phyloP scores from a whole-genome alignment of 64 coral and sea anemone genomes.

The Porites lutea region DNA sequence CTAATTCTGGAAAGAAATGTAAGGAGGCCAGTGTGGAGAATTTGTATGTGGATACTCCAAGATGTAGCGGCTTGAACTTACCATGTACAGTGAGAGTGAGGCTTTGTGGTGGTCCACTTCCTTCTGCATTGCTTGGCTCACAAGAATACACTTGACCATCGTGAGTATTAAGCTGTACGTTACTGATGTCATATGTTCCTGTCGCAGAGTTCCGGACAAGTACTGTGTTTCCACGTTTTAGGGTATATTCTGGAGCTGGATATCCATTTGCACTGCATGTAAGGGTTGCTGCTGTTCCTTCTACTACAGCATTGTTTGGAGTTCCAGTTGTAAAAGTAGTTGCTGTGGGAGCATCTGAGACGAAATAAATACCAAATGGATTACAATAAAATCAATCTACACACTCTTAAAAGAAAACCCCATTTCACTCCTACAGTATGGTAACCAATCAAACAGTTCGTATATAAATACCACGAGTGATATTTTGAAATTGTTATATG shows the following conservation, averaged over 20 bases:
- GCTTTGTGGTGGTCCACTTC: slow-evolving; percentile 39
- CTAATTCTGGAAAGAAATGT: too few species aligned
- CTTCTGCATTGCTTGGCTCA: slow-evolving; percentile 39
- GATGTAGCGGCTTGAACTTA: neutral
- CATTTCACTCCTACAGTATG: too few species aligned
- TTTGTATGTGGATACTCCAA: too few species aligned
- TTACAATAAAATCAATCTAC: neutral
- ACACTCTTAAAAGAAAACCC: too few species aligned
- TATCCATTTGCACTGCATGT: slow-evolving; percentile 74
- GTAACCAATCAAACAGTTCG: too few species aligned
- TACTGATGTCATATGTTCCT: neutral
- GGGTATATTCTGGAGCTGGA: slow-evolving; percentile 63
- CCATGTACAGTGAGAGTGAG: slow-evolving; percentile 50
- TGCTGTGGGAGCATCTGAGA: slow-evolving; percentile 56
- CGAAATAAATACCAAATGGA: neutral
- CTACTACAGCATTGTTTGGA: slow-evolving; percentile 26
- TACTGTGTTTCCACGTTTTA: slow-evolving; percentile 13
- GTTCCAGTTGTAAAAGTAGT: slow-evolving; percentile 69
- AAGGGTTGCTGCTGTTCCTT: slow-evolving; percentile 17
- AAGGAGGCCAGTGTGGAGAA: too few species aligned
- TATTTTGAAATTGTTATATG: too few species aligned
- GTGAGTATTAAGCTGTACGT: neutral
- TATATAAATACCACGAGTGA: too few species aligned
- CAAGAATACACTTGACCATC: slow-evolving; percentile 47
- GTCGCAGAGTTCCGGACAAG: neutral